A percentile compares a stretch with the other conserved stretches of the same genome.
These are phyloP conservation scores for Drosophila histrio DNA, from an alignment of 2,888 invertebrate species.

Conservation along the genomic window DNA sequence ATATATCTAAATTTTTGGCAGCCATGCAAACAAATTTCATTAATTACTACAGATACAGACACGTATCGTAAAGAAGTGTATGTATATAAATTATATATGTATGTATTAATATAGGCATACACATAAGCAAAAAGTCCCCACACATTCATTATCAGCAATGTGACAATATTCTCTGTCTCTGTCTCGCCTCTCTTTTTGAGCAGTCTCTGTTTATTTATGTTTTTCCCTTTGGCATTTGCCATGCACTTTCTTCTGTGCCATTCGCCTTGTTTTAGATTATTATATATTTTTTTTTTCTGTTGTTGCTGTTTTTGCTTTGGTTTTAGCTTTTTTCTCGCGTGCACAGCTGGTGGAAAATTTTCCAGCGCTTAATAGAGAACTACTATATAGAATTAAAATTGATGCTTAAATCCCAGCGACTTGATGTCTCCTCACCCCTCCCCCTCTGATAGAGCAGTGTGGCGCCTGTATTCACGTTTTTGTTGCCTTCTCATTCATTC, in stretches of 20 bases:
- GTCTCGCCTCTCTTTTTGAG: slow-evolving; percentile 7
- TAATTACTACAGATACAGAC: slow-evolving; percentile 42
- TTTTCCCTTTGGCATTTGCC: slow-evolving; percentile 44
- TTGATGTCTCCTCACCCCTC: background rate
- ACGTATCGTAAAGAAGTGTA: background rate
- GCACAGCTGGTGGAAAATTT: slow-evolving; percentile 76
- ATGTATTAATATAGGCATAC: background rate
- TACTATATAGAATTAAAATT: slow-evolving; percentile 69
- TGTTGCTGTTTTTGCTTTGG: slow-evolving; percentile 30
- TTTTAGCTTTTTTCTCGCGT: slow-evolving; percentile 48
- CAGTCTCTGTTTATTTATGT: slow-evolving; percentile 57
- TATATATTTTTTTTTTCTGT: slow-evolving; percentile 31
- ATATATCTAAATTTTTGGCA: slow-evolving; percentile 53
- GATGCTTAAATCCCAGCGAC: slow-evolving; percentile 56
- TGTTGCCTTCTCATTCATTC: background rate
- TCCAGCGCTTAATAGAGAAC: slow-evolving; percentile 62
- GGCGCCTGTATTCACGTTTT: slow-evolving; percentile 62
- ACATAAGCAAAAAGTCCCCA: slow-evolving; percentile 16
- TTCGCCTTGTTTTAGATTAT: slow-evolving; percentile 46
- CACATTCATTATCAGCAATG: slow-evolving; percentile 50
- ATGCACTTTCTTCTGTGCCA: slow-evolving; percentile 31
- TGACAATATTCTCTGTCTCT: slow-evolving; percentile 22
- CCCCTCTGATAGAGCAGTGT: slow-evolving; percentile 18
- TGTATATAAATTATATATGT: background rate
- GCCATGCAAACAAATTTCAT: slow-evolving; percentile 55